Percentiles rank a stretch among this genome's conserved stretches.
phyloP scores from a whole-genome alignment of 2,113 vertebrate species.

The Poecile atricapillus region DNA sequence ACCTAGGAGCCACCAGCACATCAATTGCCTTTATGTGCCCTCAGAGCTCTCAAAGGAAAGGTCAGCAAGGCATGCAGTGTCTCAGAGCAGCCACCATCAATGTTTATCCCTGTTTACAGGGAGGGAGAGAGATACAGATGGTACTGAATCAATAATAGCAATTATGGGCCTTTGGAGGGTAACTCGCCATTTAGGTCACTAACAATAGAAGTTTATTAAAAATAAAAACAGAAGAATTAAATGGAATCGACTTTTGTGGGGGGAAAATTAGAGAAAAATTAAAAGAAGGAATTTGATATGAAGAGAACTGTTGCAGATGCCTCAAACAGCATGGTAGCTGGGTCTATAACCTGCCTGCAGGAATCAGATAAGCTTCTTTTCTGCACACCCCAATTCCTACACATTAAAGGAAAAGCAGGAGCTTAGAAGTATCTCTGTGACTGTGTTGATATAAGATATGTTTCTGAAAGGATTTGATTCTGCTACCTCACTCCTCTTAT shows the following conservation, averaged over 20 bases:
- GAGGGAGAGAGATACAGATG: background rate
- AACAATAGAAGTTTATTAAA: background rate
- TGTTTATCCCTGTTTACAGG: background rate
- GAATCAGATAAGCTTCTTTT: constrained; percentile 6
- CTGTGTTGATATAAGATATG: background rate
- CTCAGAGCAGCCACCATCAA: background rate
- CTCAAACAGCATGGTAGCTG: background rate
- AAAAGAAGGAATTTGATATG: background rate
- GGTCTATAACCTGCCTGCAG: background rate
- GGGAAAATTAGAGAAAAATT: background rate
- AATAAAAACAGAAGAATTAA: background rate
- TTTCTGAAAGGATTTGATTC: background rate
- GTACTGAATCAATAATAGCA: background rate
- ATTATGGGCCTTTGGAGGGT: background rate
- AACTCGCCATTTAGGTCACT: background rate
- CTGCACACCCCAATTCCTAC: background rate
- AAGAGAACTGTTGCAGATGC: background rate
- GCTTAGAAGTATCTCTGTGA: background rate
- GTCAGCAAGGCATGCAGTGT: background rate
- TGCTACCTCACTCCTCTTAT: background rate
- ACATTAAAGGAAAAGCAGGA: background rate
- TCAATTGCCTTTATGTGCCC: background rate
- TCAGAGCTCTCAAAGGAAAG: background rate
- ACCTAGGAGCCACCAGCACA: background rate
- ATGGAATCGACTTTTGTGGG: background rate